Percentiles rank a stretch among this genome's conserved stretches.
Evolutionary conservation across 2,113 vertebrate species (phyloP).

Genomic region (Agapornis roseicollis): DNA sequence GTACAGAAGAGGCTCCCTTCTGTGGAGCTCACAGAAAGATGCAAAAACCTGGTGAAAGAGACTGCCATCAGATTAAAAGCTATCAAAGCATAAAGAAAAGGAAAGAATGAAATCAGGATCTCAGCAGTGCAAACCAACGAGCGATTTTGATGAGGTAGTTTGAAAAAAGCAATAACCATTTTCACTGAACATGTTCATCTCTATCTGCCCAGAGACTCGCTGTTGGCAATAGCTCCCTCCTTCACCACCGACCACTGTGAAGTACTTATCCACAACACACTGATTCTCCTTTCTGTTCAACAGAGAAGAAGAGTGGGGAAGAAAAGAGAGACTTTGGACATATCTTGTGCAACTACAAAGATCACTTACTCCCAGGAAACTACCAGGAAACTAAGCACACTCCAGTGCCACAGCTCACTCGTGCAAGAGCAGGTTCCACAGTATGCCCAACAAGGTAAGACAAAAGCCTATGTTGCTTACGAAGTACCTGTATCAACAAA

Average conservation of each 20-base stretch:
- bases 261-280: background rate
- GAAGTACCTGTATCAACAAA: background rate
- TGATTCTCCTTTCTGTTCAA: background rate
- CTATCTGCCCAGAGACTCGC: background rate
- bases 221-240: background rate
- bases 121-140: background rate
- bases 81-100: background rate
- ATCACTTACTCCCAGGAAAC: background rate
- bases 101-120: background rate
- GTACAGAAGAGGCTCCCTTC: background rate
- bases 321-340: accelerated
- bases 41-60: background rate
- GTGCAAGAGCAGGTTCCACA: background rate
- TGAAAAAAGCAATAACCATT: background rate
- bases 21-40: background rate
- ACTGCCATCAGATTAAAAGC: background rate
- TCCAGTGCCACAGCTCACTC: background rate
- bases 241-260: background rate
- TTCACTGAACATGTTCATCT: background rate
- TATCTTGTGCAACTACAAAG: background rate
- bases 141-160: background rate
- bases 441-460: background rate
- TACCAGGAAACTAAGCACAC: background rate
- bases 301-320: accelerated
- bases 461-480: background rate